Evolutionary conservation across 1,140 invertebrate species (phyloP).

Genomic region (Dendrolimus kikuchii): DNA sequence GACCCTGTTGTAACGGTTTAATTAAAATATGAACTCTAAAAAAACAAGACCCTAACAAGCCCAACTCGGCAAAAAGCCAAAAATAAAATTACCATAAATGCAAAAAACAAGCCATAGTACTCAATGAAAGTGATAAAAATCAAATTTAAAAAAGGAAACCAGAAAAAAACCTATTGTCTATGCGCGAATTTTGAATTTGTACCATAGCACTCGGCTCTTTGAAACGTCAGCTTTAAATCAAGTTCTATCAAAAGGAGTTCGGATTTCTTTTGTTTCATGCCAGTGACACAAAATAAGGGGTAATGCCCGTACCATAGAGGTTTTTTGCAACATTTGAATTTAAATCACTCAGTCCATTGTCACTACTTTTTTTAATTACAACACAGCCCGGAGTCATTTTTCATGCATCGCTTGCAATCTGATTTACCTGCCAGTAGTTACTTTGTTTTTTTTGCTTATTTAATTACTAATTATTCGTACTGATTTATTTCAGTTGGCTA

Average conservation of each 20-base stretch:
- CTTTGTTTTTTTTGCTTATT: constrained; percentile 37
- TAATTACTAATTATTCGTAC: constrained; percentile 16
- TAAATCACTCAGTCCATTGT: constrained; percentile 50
- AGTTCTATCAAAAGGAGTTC: constrained; percentile 54
- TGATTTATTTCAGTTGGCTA: too few relatives aligned
- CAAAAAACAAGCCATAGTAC: constrained; percentile 18
- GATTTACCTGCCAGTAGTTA: constrained; percentile 58
- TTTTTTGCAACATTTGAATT: constrained; percentile 47
- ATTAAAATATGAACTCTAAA: too few relatives aligned
- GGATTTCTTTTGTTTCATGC: constrained; percentile 64
- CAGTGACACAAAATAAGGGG: constrained; percentile 27
- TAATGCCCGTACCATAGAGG: not conserved
- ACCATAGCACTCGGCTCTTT: constrained; percentile 39
- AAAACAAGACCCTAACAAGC: too few relatives aligned
- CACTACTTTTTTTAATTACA: constrained; percentile 65
- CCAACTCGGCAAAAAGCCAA: too few relatives aligned
- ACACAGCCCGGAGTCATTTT: constrained; percentile 56
- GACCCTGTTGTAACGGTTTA: too few relatives aligned
- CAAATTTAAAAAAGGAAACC: constrained; percentile 25
- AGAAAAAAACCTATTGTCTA: constrained; percentile 23
- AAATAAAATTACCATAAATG: constrained; percentile 3
- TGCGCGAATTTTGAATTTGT: constrained; percentile 26
- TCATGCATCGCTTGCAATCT: constrained; percentile 68
- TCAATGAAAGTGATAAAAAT: constrained; percentile 36
- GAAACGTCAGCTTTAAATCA: constrained; percentile 58